Percentiles rank a stretch among this genome's conserved stretches.
Conservation (phyloP, 23 tunicate genomes). For the Trididemnum clinides region DNA sequence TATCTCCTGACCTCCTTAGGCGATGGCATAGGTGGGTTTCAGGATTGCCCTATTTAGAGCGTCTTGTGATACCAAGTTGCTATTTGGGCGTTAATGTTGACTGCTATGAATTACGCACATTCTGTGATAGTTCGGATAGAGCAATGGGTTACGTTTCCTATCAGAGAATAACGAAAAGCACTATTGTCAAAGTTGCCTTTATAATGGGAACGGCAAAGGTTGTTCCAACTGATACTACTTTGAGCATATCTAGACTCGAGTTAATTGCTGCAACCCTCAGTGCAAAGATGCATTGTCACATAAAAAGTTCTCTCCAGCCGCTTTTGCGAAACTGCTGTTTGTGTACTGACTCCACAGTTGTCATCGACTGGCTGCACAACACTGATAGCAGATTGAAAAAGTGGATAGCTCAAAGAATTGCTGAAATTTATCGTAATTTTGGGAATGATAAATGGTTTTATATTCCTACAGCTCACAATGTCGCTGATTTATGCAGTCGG, state of each 20-base stretch:
- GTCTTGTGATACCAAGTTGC: not conserved
- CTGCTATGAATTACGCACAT: not conserved
- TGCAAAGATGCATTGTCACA: constrained; percentile 17
- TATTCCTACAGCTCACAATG: not conserved
- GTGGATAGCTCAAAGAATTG: not conserved
- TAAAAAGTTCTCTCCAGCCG: not conserved
- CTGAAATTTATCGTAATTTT: not conserved
- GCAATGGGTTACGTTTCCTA: no score
- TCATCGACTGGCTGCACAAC: not conserved
- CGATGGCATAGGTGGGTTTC: no score
- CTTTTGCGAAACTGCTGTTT: not conserved
- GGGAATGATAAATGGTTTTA: not conserved
- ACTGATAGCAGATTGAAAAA: not conserved
- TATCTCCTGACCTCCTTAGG: no score
- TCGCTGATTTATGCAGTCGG: not conserved
- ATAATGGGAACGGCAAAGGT: constrained; percentile 1
- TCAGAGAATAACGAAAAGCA: not conserved
- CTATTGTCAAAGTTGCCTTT: not conserved
- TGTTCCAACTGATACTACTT: not conserved
- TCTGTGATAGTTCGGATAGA: not conserved
- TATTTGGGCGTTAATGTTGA: not conserved
- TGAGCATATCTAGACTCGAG: not conserved
- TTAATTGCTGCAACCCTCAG: not conserved
- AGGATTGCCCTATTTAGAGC: not conserved
- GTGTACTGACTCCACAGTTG: not conserved